Conservation (phyloP, 2,113 vertebrate genomes). For the Aspidoscelis tigris region DNA sequence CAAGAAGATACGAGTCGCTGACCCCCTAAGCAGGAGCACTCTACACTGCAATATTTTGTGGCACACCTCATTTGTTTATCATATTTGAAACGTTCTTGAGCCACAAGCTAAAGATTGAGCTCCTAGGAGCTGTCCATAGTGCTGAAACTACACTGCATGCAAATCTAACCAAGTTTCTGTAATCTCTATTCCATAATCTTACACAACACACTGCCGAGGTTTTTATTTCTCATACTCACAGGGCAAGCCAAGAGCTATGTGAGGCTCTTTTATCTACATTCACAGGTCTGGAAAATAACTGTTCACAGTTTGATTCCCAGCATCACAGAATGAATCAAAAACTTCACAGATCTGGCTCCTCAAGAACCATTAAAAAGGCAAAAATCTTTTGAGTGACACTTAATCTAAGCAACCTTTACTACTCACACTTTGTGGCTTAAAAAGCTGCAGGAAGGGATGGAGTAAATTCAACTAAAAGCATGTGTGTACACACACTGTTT, state of each 20-base stretch:
- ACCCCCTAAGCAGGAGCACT: neutral
- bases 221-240: constrained; percentile 34
- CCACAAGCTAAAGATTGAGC: neutral
- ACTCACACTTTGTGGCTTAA: constrained; percentile 56
- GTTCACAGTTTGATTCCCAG: constrained; percentile 61
- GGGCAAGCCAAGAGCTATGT: constrained; percentile 62
- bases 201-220: constrained; percentile 44
- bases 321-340: constrained; percentile 50
- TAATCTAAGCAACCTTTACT: constrained; percentile 70
- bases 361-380: constrained; percentile 66
- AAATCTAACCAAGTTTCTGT: constrained; percentile 50
- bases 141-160: constrained; percentile 40
- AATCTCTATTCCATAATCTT: constrained; percentile 55
- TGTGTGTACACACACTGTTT: neutral
- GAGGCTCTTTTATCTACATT: constrained; percentile 67
- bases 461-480: constrained; percentile 11
- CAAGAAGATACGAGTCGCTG: too few species aligned
- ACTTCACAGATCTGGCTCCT: constrained; percentile 59
- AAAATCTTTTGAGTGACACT: constrained; percentile 59
- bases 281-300: constrained; percentile 63
- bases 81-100: neutral
- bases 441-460: constrained; percentile 22
- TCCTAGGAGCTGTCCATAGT: constrained; percentile 18
- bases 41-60: neutral
- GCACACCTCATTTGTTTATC: neutral